These are phyloP conservation scores for Thripadectes ignobilis DNA, from an alignment of 2,797 vertebrate genomes.

Conservation along the genomic window DNA sequence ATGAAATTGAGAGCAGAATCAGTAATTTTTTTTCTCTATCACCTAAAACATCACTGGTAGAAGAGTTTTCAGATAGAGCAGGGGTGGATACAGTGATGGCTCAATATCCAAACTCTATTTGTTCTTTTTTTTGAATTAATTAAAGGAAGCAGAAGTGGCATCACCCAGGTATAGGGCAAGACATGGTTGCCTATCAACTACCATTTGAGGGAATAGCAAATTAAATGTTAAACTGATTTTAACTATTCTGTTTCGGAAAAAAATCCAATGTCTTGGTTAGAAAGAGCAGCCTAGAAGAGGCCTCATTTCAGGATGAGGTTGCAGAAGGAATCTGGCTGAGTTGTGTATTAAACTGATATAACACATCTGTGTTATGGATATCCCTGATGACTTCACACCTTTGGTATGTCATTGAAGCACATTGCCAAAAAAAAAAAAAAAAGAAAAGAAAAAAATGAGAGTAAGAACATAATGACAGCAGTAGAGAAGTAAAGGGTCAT, in stretches of 20 bases:
- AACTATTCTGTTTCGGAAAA: neutral
- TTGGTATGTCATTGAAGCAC: neutral
- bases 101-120: neutral
- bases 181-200: neutral
- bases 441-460: no score
- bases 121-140: neutral
- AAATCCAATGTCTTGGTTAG: neutral
- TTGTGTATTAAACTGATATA: neutral
- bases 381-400: neutral
- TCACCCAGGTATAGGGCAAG: neutral
- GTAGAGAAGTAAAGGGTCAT: neutral
- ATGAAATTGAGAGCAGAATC: neutral
- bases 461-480: neutral
- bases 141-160: neutral
- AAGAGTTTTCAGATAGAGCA: neutral
- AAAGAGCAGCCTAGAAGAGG: neutral
- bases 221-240: neutral
- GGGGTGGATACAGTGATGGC: neutral
- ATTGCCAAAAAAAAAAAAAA: neutral
- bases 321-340: neutral
- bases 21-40: neutral
- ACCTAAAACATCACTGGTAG: neutral
- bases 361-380: neutral
- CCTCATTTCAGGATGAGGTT: neutral
- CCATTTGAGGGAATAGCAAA: neutral